Conservation (phyloP, 1,140 invertebrate genomes). For the Saccostrea glomerata region DNA sequence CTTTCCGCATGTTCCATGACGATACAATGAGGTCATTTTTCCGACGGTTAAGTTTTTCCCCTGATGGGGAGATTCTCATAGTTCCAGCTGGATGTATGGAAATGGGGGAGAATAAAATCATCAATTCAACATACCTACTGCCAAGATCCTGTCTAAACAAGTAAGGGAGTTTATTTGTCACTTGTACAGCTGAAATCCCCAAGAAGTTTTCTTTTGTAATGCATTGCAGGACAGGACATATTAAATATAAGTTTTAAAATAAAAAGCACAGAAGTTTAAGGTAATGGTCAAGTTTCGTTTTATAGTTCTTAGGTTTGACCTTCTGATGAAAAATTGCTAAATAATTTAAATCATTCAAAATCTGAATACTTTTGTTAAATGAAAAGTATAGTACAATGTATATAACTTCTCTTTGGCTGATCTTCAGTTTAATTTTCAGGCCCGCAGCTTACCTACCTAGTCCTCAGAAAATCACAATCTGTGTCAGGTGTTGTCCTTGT, state of each 20-base stretch:
- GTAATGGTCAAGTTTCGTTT: no score
- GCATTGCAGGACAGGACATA: no score
- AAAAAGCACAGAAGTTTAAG: no score
- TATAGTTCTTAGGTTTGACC: no score
- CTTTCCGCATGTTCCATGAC: constrained; percentile 89
- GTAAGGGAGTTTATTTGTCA: constrained; percentile 79
- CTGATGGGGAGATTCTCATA: constrained; percentile 92
- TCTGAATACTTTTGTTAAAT: no score
- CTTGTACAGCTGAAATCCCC: no score
- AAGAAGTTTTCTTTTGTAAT: no score
- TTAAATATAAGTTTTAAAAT: no score
- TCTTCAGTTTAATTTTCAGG: constrained; percentile 80
- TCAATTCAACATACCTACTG: constrained; percentile 89
- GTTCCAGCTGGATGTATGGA: constrained; percentile 83
- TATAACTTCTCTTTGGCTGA: no score
- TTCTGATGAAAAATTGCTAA: no score
- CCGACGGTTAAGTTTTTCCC: constrained; percentile 90
- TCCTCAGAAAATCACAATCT: constrained; percentile 84
- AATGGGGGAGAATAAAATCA: constrained; percentile 74
- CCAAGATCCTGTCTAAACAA: constrained; percentile 86
- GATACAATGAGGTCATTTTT: constrained; percentile 97
- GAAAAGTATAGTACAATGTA: no score
- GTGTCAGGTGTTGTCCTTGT: constrained; percentile 89
- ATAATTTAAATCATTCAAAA: no score
- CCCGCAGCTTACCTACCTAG: constrained; percentile 91